Evolutionary conservation across 2,113 vertebrate genomes (phyloP).

Genomic region (Chitala chitala): DNA sequence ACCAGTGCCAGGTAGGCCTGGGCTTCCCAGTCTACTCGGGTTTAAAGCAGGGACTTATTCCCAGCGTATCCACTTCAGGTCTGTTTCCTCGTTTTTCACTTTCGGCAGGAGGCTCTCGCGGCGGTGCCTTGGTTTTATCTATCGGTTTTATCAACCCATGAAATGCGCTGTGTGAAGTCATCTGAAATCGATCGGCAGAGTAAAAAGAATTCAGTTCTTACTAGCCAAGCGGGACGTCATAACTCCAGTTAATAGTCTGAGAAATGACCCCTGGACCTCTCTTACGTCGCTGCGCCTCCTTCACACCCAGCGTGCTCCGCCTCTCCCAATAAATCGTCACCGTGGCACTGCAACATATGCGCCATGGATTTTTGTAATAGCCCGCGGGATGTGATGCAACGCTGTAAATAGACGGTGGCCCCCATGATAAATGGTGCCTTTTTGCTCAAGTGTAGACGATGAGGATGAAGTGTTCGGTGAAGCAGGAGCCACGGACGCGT

Average conservation of each 20-base stretch:
- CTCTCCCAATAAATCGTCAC: constrained; percentile 45
- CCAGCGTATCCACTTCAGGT: neutral
- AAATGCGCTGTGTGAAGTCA: constrained; percentile 48
- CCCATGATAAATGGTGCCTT: constrained; percentile 48
- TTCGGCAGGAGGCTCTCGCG: neutral
- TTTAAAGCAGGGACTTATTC: neutral
- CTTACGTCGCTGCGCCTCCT: neutral
- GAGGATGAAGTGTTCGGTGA: constrained; percentile 8
- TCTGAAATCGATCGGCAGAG: constrained; percentile 48
- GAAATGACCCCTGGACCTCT: constrained; percentile 16
- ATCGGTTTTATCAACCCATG: constrained; percentile 33
- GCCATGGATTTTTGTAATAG: constrained; percentile 33
- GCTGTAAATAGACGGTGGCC: constrained; percentile 42
- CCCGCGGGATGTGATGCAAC: constrained; percentile 33
- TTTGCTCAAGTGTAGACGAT: no score
- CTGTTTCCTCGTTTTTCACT: neutral
- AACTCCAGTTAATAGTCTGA: constrained; percentile 48
- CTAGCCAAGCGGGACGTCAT: constrained; percentile 30
- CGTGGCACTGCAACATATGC: constrained; percentile 37
- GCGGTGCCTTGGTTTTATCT: constrained; percentile 29
- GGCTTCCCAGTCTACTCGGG: neutral
- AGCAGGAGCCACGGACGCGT: constrained; percentile 32
- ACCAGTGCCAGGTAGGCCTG: neutral
- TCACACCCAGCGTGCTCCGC: neutral
- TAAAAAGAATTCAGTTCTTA: constrained; percentile 41